Conservation (phyloP, 2,797 vertebrate genomes). For the Anomalospiza imberbis region DNA sequence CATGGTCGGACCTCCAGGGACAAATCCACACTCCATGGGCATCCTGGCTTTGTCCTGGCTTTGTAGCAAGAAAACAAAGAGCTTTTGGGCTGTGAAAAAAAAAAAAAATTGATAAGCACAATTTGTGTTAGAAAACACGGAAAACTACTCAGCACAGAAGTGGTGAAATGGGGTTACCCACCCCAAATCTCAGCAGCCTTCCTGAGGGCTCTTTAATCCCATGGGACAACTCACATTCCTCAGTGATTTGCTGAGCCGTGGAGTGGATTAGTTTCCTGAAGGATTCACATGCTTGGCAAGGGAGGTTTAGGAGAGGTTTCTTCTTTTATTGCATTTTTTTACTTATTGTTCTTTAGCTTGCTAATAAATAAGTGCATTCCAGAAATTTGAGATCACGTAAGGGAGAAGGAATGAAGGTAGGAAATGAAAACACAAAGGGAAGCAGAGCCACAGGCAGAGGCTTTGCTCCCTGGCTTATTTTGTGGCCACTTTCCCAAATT, state of each 20-base stretch:
- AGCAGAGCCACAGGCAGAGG: background rate
- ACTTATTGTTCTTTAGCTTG: background rate
- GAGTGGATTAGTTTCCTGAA: background rate
- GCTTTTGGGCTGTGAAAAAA: background rate
- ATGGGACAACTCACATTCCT: background rate
- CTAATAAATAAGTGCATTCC: slow-evolving; percentile 39
- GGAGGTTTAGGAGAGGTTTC: background rate
- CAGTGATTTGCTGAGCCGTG: background rate
- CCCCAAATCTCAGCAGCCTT: background rate
- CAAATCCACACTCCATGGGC: background rate
- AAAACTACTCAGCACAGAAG: background rate
- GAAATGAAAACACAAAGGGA: background rate
- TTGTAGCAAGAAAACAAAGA: background rate
- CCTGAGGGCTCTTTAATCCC: background rate
- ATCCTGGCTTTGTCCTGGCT: background rate
- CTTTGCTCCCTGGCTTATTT: background rate
- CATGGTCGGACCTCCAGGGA: background rate
- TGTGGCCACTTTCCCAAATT: background rate
- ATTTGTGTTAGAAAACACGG: background rate
- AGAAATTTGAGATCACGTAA: background rate
- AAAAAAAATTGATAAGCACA: background rate
- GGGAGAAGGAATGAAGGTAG: background rate
- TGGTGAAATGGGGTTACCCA: background rate
- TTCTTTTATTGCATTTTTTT: slow-evolving; percentile 39
- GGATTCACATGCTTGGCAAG: background rate